Percentiles rank a stretch among this genome's conserved stretches.
phyloP scores from a whole-genome alignment of 2,113 vertebrate genomes.

The Camelus dromedarius region DNA sequence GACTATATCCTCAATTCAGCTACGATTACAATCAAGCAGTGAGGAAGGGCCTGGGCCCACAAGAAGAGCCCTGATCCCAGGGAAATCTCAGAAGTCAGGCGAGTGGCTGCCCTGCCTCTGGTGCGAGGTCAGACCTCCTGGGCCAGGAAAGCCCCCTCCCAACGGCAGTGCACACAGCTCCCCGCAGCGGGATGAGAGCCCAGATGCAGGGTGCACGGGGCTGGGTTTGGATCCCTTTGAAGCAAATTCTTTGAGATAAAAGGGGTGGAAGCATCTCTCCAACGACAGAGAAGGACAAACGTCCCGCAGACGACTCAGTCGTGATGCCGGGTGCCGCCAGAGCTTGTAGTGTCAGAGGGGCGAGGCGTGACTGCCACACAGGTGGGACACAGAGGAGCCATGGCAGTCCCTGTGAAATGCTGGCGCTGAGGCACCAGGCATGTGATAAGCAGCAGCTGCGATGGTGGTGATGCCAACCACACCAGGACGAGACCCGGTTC shows the following conservation, averaged over 20 bases:
- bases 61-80: background rate
- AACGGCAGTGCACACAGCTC: too few relatives aligned
- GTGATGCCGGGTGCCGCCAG: fast-evolving
- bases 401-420: fast-evolving
- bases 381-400: background rate
- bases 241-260: background rate
- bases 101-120: background rate
- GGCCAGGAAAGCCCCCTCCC: background rate
- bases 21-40: background rate
- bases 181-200: background rate
- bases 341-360: background rate
- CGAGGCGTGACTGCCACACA: background rate
- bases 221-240: background rate
- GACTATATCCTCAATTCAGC: too few relatives aligned
- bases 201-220: too few relatives aligned
- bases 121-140: background rate
- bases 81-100: background rate
- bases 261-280: too few relatives aligned
- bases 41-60: background rate
- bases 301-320: background rate
- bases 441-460: background rate
- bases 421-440: fast-evolving
- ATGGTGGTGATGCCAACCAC: fast-evolving
- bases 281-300: background rate
- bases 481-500: background rate